Conservation (phyloP, 1,140 invertebrate genomes). For the Macrobrachium rosenbergii region DNA sequence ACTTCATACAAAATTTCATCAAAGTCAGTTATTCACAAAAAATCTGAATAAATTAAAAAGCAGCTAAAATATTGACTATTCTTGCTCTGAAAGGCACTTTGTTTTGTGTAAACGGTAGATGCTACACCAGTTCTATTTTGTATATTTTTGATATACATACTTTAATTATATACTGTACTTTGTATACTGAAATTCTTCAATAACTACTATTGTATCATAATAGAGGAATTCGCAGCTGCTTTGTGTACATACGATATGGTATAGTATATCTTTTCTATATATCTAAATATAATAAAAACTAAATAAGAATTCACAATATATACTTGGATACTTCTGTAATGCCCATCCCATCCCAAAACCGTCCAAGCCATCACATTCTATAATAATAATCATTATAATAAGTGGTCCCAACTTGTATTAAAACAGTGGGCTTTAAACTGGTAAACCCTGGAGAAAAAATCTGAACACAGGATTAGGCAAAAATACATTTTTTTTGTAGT, state of each 20-base stretch:
- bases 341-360: background rate
- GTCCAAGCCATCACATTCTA: background rate
- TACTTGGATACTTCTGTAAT: background rate
- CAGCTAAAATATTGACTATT: constrained; percentile 56
- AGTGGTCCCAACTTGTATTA: constrained; percentile 25
- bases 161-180: constrained; percentile 7
- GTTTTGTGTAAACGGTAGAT: constrained; percentile 32
- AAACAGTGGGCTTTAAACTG: constrained; percentile 7
- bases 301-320: constrained; percentile 13
- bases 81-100: constrained; percentile 59
- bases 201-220: too few species aligned
- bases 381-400: background rate
- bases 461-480: too few species aligned
- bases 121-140: background rate
- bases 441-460: too few species aligned
- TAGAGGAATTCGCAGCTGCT: background rate
- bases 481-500: too few species aligned
- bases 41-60: constrained; percentile 56
- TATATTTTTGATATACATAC: constrained; percentile 11
- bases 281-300: constrained; percentile 27
- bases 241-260: background rate
- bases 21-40: constrained; percentile 26
- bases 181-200: background rate
- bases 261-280: constrained; percentile 8
- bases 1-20: constrained; percentile 50